Base-by-base conservation (phyloP, 2,888 invertebrate species). In the Omphaloscelis lunosa region DNA sequence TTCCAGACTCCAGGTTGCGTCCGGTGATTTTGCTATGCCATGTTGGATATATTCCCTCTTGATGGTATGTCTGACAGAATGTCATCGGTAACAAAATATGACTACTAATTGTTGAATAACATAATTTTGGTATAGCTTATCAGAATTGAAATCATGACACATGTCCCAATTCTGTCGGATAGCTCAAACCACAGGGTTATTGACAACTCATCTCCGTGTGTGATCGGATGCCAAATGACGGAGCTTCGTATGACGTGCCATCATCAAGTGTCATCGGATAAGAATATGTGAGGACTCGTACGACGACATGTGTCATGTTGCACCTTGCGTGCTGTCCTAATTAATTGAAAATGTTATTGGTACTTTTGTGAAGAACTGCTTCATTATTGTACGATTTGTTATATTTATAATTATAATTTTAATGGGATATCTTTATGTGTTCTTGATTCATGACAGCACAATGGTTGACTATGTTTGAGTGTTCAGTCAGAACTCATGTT, bases 121-220 rank as follows among this genome's bases (percentile, higher is more conserved):
- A 45, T 23, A 17, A 27, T n/a, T 53, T 51, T 72, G 29, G 23
- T 15, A 2, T 4, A n/a, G 23, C n/a, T 34, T 75, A 79, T 45
- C 75, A 0, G 4, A 75, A 66, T 48, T 3, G 11, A 61, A 34
- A 63, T 63, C 51, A 34, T 56, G 66, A 48, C 74, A 51, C 56
- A 48, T 65, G 20, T 29, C 11, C 58, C 56, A 51, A 27, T 41
- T 68, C 34, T 51, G 11, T 17, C 51, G 27, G 67, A 23, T 39
- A 23, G 8, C 23, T 39, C 15, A 15, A 45, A 62, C 82, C 62
- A 34, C 56, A 27, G 23, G 15, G 23, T 34, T 63, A 59, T 65
- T 61, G 72, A 59, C 51, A 63, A 56, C 34, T 72, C 56, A 78
- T 72, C 56, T 72, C 82, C 72, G 77, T 41, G 72, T 56, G 48